Evolutionary conservation across 2,113 vertebrate species (phyloP).

Genomic region (Forbesichthys agassizii): DNA sequence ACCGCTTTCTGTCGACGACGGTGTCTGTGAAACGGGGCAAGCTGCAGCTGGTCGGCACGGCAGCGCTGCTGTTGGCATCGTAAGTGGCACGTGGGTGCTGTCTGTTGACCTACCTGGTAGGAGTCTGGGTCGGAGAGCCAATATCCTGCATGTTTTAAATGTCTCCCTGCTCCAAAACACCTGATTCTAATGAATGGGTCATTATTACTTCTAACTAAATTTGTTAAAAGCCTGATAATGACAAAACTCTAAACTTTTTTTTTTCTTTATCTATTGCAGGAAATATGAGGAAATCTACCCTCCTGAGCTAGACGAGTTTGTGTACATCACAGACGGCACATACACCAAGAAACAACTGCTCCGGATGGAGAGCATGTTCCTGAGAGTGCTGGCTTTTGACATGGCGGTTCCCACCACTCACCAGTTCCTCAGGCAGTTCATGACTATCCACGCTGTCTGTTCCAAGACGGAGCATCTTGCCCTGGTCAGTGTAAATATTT

Average conservation of each 20-base stretch:
- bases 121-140: too few relatives aligned
- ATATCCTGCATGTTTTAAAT: too few relatives aligned
- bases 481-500: conserved; percentile 79
- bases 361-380: conserved; percentile 95
- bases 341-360: conserved; percentile 98
- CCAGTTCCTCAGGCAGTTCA: conserved; percentile 96
- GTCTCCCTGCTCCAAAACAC: too few relatives aligned
- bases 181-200: too few relatives aligned
- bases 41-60: conserved; percentile 96
- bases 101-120: too few relatives aligned
- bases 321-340: conserved; percentile 98
- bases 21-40: conserved; percentile 96
- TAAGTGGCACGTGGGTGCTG: conserved; percentile 72
- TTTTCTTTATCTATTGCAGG: conserved; percentile 58
- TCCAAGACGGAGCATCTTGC: conserved; percentile 86
- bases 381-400: conserved; percentile 97
- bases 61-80: conserved; percentile 96
- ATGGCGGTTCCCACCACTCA: conserved; percentile 93
- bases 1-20: conserved; percentile 93
- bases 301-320: conserved; percentile 96
- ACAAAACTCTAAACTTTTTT: too few relatives aligned
- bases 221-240: too few relatives aligned
- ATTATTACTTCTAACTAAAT: too few relatives aligned
- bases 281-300: conserved; percentile 99
- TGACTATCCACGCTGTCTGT: conserved; percentile 78